These are phyloP conservation scores for Anastrepha ludens DNA, from an alignment of 1,140 invertebrate genomes.

Conservation along the genomic window DNA sequence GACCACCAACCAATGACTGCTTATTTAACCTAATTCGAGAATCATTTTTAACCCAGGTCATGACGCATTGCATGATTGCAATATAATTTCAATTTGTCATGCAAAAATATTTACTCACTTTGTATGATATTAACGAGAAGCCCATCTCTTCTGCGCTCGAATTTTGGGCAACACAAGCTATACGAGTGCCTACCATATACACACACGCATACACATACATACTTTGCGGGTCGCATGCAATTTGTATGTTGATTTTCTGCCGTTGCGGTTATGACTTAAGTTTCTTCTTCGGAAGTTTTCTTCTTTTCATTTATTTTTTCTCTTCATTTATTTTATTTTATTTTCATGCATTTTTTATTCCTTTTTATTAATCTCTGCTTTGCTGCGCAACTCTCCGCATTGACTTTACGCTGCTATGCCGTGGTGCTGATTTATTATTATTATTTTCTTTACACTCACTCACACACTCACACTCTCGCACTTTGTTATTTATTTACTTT, in stretches of 20 bases:
- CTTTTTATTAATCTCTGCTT: background rate
- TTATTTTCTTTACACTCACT: constrained; percentile 49
- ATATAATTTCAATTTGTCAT: constrained; percentile 72
- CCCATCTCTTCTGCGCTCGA: background rate
- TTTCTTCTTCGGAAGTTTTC: background rate
- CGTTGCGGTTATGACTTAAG: background rate
- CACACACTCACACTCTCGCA: background rate
- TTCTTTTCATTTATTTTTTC: background rate
- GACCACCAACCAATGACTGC: background rate
- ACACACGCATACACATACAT: too few relatives aligned
- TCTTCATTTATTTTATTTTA: background rate
- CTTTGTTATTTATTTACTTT: constrained; percentile 25
- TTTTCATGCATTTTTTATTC: background rate
- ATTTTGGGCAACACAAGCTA: background rate
- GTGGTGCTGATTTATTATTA: constrained; percentile 33
- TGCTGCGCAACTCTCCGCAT: background rate
- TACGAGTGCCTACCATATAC: background rate
- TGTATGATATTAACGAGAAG: constrained; percentile 50
- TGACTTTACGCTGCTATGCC: background rate
- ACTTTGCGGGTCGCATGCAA: background rate
- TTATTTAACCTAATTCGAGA: constrained; percentile 12
- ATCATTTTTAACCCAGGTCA: constrained; percentile 53
- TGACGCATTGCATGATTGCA: constrained; percentile 68
- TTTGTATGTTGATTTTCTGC: background rate
- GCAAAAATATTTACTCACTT: constrained; percentile 70